Base-by-base conservation (phyloP, 92 coral and sea anemone species). In the Porites cylindrica region DNA sequence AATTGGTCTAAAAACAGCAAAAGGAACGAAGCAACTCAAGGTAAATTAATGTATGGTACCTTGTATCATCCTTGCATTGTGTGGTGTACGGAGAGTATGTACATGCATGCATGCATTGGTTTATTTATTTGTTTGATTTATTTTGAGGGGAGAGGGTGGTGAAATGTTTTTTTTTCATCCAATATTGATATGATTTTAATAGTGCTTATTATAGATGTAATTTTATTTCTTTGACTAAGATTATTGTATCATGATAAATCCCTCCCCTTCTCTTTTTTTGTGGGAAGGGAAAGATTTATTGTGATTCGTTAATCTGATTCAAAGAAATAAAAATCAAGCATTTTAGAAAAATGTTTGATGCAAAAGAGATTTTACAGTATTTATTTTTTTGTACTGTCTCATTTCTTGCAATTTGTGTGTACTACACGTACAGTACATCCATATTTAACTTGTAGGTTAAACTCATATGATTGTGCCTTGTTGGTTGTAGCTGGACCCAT, bases 21-120 rank as follows among this genome's bases (percentile, higher is more conserved):
- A 97, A 90, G 99, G 99, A 70, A 95, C 99, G 6, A 97, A 97
- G 59, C 99, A 97, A 81, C 98, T 97, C 1, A 97, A 97, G 99
- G 99, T 93, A 82, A 52, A 54, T 19, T 13, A 16, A 19, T 62
- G n/a, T 19, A 62, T 4, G 18, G 8, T 59, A 11, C 4, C 63
- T 0, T 59, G 17, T 4, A 59, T 12, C 47, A 16, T 12, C 14
- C 63, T 16, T 62, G 66, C 21, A 62, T 62, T 62, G n/a, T 62
- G 63, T 11, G 17, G 17, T 58, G 3, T 11, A 8, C 2, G 14
- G 12, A 58, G 16, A 58, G 17, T 14, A 58, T 54, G 47, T 6
- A 53, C 76, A 71, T 21, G 23, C 23, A 21, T 21, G 23, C 29
- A 26, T 26, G 29, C n/a, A 38, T 38, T 38, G 47, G 47, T 3